Evolutionary conservation across 2,113 vertebrate genomes (phyloP), one percentile per base, ranked within the genome.

Genomic region (Indri indri): DNA sequence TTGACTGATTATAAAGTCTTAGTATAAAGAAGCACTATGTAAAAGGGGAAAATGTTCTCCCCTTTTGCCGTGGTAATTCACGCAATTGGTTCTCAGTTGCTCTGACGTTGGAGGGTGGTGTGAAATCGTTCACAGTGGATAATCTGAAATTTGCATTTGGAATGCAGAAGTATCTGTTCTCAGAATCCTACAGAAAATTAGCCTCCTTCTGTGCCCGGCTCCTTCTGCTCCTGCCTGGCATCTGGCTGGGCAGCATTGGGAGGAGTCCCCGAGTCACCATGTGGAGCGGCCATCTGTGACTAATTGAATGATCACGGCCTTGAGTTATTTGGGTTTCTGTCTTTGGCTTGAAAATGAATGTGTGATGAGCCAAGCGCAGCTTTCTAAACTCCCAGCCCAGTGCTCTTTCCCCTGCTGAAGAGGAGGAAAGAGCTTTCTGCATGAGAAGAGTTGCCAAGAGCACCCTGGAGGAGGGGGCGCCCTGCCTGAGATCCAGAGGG

Each of bases 291-390:
- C 92, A 80, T 96, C 94, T 96, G 97, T 79, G 87, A 50, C 94
- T 61, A 45, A 80, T 3, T 6, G 83, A 66, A 25, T 20, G 0
- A 68, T 85, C 83, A 57, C 7, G 8, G 95, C 80, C 97, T 89
- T 71, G 73, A 96, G 81, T 88, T 96, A 70, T 84, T 86, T 95
- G 96, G 73, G 83, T 91, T 92, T 77, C 73, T 91, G 94, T 57
- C 68, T 84, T 84, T 85, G 95, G 83, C 95, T 91, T 52, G 71
- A 34, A 89, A 66, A 91, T 1, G 47, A 85, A 82, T 66, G 65
- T 79, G 40, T 12, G 57, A 82, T 25, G 92, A 95, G 90, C 90
- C 30, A 22, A 42, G 30, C 11, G 6, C 45, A 4, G 42, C 87
- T 65, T 87, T 87, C 82, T 50, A 37, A 45, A 52, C 32, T 17